phyloP scores from a whole-genome alignment of 2,888 invertebrate genomes.

The Nomada flava region DNA sequence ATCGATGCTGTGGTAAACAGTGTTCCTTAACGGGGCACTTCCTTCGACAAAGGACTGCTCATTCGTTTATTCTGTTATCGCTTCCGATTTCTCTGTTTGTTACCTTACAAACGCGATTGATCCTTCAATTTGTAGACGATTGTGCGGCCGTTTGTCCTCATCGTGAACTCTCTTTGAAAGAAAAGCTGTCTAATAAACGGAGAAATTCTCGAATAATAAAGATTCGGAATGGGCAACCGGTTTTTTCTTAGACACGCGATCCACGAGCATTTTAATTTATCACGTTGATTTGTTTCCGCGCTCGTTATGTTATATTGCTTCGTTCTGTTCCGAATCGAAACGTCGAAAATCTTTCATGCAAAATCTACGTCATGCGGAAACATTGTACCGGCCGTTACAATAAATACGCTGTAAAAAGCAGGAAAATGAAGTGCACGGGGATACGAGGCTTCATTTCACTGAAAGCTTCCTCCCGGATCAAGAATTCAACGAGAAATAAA shows the following conservation, averaged over 20 bases:
- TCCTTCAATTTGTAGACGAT: background rate
- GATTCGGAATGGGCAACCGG: background rate
- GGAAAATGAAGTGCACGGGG: conserved; percentile 8
- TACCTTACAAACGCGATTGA: background rate
- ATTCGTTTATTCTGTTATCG: background rate
- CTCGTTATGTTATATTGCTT: background rate
- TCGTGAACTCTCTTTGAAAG: too few species aligned
- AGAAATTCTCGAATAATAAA: background rate
- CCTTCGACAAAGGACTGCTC: background rate
- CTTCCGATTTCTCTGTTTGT: background rate
- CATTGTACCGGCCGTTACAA: background rate
- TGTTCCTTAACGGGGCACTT: background rate
- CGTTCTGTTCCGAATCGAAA: background rate
- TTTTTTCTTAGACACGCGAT: background rate
- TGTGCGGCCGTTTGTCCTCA: too few species aligned
- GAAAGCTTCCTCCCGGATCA: conserved; percentile 21
- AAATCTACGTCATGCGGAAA: background rate
- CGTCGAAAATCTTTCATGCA: background rate
- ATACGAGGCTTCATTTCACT: conserved; percentile 16
- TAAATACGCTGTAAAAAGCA: background rate
- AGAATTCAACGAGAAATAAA: conserved; percentile 18
- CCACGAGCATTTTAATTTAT: background rate
- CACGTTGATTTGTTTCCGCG: too few species aligned
- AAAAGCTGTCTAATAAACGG: background rate
- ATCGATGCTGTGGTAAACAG: background rate